Evolutionary conservation across 2,113 vertebrate species (phyloP), one percentile per base, ranked within the genome.

Genomic region (Genyomyrus donnyi): DNA sequence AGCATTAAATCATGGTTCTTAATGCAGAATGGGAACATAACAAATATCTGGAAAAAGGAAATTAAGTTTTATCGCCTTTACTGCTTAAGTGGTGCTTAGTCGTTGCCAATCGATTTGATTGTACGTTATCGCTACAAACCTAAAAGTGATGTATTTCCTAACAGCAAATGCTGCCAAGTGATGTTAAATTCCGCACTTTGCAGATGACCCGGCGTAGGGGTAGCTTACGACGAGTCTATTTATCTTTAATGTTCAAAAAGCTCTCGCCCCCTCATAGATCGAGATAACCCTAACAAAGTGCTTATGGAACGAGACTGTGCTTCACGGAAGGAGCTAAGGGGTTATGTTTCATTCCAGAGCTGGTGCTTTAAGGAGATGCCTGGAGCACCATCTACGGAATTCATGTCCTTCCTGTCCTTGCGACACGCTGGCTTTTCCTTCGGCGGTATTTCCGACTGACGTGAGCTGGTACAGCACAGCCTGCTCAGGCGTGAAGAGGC

Each of bases 21-120:
- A 48, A 85, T 48, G 42, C 48, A 85, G 83, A 49, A 48, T 24
- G 42, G 83, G 45, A 85, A 85, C 3, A 46, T 48, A 85, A 85
- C 83, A 88, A 88, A 56, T 56, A 87, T 56, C 49, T 27, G 9
- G 86, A 56, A 21, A 27, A 52, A 53, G 49, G 46, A 87, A 87
- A 88, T 92, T 91, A 91, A 92, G 87, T 88, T 83, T 89, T 90
- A 89, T 90, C 80, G 89, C 85, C 87, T 92, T 90, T 53, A 85
- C 85, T 89, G 88, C 89, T 87, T 85, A 92, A 91, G 90, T 70
- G 83, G 90, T 89, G 84, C 90, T 58, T 91, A 80, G 74, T 84
- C 89, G 70, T 89, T 77, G n/a, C 88, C 88, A 74, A 21, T 90
- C 89, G 85, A 48, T 88, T 87, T 89, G 88, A 90, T 90, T 53